Base-by-base conservation (phyloP, 2,888 invertebrate species). In the Anaspis maculata region DNA sequence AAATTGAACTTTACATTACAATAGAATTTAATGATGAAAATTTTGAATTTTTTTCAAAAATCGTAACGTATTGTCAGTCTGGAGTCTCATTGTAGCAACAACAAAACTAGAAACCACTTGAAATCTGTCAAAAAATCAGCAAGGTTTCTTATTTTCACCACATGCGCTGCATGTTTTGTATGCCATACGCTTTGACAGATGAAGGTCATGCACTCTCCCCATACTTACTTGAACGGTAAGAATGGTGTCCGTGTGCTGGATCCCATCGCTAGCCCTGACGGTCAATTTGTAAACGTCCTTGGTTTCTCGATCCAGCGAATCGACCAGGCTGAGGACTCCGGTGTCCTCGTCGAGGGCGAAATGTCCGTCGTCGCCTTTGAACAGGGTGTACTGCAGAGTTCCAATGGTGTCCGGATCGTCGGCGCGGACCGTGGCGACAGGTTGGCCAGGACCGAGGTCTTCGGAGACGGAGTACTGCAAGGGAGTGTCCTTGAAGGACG, bases 391-490 rank as follows among this genome's bases (percentile, higher is more conserved):
- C 13, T 77, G 75, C 41, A 88, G 71, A 21, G 73, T 74, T 5
- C 89, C 88, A 42, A 86, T 76, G 2, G 83, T 84, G 64, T 92
- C 91, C 0, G 89, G 86, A 66, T 92, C 92, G 38, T 77, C 76
- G 9, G 91, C 91, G 30, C 72, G 73, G 32, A 92, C 74, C 6
- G 77, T 77, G 6, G 84, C 81, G 39, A 92, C 80, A 21, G 76
- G 67, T 53, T 86, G 83, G 4, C 88, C 89, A 2, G 83, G 80
- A 21, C 85, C 80, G 38, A 88, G 72, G 61, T 91, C 90, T 62
- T 92, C 91, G 2, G 89, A 88, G 1, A 90, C 82, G 34, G 76
- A 72, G 61, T 80, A 85, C 29, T 75, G 74, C 49, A 81, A 68
- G 10, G 82, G 82, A 19, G 80, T 76, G 42, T 81, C 77, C 49